These are phyloP conservation scores for Drosophila subsilvestris DNA, from an alignment of 2,888 invertebrate genomes.

Conservation along the genomic window DNA sequence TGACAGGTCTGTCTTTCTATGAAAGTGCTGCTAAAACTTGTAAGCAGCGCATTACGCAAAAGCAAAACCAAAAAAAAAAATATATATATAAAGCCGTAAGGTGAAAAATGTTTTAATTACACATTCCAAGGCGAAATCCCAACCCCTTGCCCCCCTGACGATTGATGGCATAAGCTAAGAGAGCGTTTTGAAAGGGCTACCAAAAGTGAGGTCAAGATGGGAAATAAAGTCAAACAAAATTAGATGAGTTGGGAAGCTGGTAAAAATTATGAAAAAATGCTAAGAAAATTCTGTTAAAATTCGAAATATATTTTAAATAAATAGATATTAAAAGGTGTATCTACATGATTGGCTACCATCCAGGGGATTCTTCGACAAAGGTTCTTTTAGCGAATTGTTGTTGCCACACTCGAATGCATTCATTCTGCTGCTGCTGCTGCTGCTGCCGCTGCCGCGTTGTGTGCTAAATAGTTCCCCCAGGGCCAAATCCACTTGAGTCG, in stretches of 20 bases:
- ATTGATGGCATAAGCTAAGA: constrained; percentile 9
- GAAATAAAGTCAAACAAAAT: constrained; percentile 10
- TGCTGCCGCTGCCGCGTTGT: constrained; percentile 44
- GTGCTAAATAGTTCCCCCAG: constrained; percentile 81
- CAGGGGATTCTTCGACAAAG: constrained; percentile 4
- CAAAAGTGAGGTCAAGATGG: background rate
- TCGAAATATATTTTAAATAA: background rate
- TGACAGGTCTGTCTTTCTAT: constrained; percentile 28
- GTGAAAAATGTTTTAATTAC: constrained; percentile 82
- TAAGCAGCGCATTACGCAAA: constrained; percentile 53
- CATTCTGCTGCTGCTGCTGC: constrained; percentile 31
- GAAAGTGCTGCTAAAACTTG: constrained; percentile 44
- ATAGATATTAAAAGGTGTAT: background rate
- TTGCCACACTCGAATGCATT: constrained; percentile 63
- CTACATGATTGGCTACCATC: background rate
- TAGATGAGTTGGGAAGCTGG: background rate
- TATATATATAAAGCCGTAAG: constrained; percentile 45
- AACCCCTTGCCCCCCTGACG: constrained; percentile 1
- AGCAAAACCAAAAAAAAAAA: constrained; percentile 48
- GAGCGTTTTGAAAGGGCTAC: background rate
- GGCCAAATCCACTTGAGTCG: constrained; percentile 79
- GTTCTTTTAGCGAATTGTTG: constrained; percentile 47
- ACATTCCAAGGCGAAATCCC: constrained; percentile 67
- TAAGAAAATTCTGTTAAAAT: background rate
- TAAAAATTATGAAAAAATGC: background rate